Evolutionary conservation across 2,113 vertebrate species (phyloP).

Genomic region (Entelurus aequoreus): DNA sequence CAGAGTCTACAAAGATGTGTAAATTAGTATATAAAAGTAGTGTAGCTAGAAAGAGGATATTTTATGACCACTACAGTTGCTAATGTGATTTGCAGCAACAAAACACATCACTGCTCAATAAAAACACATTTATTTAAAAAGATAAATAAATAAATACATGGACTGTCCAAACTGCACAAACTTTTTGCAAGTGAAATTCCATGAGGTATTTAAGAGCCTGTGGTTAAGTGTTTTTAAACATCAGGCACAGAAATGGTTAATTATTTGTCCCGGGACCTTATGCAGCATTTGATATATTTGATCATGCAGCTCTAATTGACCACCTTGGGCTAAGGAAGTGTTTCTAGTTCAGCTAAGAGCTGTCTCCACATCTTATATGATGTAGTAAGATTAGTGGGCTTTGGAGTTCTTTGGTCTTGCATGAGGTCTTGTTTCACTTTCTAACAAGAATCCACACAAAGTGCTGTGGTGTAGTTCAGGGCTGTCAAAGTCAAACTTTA

Average conservation of each 20-base stretch:
- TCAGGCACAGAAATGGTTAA: constrained; percentile 26
- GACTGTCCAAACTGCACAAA: neutral
- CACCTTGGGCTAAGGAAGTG: constrained; percentile 36
- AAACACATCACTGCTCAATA: too few relatives aligned
- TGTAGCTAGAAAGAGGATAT: too few relatives aligned
- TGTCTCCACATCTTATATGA: constrained; percentile 41
- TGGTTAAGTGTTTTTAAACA: constrained; percentile 26
- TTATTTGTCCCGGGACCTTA: constrained; percentile 31
- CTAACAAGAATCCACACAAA: constrained; percentile 4
- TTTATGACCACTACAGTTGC: too few relatives aligned
- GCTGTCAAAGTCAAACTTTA: constrained; percentile 23
- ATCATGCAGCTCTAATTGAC: constrained; percentile 58
- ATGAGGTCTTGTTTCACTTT: neutral
- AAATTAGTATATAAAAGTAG: too few relatives aligned
- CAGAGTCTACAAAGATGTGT: too few relatives aligned
- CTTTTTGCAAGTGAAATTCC: neutral
- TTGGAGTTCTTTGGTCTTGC: constrained; percentile 21
- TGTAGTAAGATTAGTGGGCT: constrained; percentile 22
- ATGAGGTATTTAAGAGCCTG: constrained; percentile 6
- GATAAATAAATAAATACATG: neutral
- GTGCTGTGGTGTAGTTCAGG: constrained; percentile 11
- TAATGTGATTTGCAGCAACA: too few relatives aligned
- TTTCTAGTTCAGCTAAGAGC: constrained; percentile 20
- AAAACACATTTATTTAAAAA: neutral
- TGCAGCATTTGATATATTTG: constrained; percentile 50